Conservation (phyloP, 2,888 invertebrate species). For the Seladonia tumulorum region DNA sequence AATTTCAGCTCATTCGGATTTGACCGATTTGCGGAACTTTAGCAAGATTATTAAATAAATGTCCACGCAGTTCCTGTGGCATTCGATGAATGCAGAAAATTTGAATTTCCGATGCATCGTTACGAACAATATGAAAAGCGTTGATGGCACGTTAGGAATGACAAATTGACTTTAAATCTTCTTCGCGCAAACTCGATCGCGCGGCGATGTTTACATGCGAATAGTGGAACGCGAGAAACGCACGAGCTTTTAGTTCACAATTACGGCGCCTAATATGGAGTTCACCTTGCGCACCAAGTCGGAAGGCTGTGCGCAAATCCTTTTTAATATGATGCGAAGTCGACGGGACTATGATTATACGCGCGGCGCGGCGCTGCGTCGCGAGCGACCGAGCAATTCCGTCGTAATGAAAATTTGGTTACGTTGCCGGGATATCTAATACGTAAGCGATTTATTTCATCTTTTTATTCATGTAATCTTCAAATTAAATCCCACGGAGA, state of each 20-base stretch:
- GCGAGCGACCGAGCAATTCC: slow-evolving; percentile 1
- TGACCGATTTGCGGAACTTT: no score
- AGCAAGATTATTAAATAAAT: not conserved
- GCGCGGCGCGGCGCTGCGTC: not conserved
- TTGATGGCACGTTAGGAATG: not conserved
- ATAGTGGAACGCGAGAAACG: slow-evolving; percentile 24
- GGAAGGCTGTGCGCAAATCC: slow-evolving; percentile 41
- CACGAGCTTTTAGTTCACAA: slow-evolving; percentile 38
- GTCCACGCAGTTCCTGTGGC: not conserved
- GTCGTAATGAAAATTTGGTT: slow-evolving; percentile 3
- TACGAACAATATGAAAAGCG: not conserved
- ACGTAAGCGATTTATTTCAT: slow-evolving; percentile 10
- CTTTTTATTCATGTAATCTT: not conserved
- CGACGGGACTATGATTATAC: slow-evolving; percentile 19
- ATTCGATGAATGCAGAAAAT: no score
- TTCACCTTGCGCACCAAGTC: slow-evolving; percentile 28
- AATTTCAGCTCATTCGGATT: no score
- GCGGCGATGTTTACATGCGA: slow-evolving; percentile 25
- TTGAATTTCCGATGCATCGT: not conserved
- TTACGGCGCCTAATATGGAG: slow-evolving; percentile 63
- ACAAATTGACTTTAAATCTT: not conserved
- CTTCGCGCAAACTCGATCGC: slow-evolving; percentile 26
- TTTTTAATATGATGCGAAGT: slow-evolving; percentile 48
- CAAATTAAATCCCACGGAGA: not conserved
- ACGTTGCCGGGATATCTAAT: slow-evolving; percentile 16